Percentiles rank a stretch among this genome's conserved stretches.
phyloP scores from a whole-genome alignment of 2,113 vertebrate genomes.

The Donacobius atricapilla region DNA sequence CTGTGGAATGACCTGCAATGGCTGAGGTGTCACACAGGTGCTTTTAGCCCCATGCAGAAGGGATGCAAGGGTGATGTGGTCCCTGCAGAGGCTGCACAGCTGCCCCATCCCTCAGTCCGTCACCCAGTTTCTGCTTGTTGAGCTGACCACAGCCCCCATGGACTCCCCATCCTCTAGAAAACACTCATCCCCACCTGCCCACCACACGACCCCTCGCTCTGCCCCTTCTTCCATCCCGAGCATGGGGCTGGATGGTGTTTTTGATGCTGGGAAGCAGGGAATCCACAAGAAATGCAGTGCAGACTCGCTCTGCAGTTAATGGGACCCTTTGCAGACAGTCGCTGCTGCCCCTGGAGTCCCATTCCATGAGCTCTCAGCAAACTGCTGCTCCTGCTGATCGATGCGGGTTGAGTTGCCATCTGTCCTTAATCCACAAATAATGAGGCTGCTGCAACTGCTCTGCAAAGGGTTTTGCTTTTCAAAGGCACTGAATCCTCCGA shows the following conservation, averaged over 20 bases:
- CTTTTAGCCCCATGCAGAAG: not conserved
- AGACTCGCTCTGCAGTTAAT: not conserved
- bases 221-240: not conserved
- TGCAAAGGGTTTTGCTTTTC: not conserved
- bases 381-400: not conserved
- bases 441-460: not conserved
- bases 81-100: not conserved
- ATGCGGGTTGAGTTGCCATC: not conserved
- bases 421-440: slow-evolving; percentile 49
- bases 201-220: not conserved
- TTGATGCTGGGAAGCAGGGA: not conserved
- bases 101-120: not conserved
- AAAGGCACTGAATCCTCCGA: not conserved
- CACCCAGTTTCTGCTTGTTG: not conserved
- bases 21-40: not conserved
- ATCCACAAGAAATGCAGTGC: not conserved
- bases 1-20: no score
- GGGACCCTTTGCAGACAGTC: not conserved
- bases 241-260: not conserved
- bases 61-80: not conserved
- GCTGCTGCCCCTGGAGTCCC: not conserved
- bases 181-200: rapidly evolving
- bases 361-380: not conserved
- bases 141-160: not conserved
- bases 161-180: not conserved